Base-by-base conservation (phyloP, 1,140 invertebrate species). In the Metopolophium dirhodum region DNA sequence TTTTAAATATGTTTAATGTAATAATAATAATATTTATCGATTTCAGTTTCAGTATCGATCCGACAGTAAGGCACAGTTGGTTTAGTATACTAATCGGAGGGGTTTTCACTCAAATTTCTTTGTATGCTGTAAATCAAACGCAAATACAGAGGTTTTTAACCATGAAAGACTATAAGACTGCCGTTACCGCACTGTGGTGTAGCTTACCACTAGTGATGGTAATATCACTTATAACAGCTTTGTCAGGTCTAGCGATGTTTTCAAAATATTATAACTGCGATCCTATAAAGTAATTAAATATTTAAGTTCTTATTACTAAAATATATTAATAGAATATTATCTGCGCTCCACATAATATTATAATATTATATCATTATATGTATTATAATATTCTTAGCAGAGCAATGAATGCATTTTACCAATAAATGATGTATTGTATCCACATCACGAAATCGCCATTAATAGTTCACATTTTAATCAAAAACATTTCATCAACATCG, bases 141-240 rank as follows among this genome's bases (percentile, higher is more conserved):
- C 97, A 99, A 96, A 97, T 99, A 2, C 98, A 99, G 95, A 95
- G 98, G 57, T 96, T 98, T 47, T 95, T 98, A 41, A 97, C 98
- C 9, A 96, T 98, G 2, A 97, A 96, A 94, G 95, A 95, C 94
- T 94, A 98, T 35, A 96, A 96, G 92, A 95, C 96, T 6, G 97
- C 97, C 0, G 97, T 96, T 94, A 95, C 94, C 49, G 95, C 97
- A 7, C 94, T 98, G 9, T 97, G 97, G 96, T 94, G 97, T 82
- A 97, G 96, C 94, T 96, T 97, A 96, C 97, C 97, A 8, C 97
- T 98, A 94, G 95, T 98, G 30, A 96, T 96, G 20, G 88, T 96
- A 3, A 95, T 98, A 4, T 97, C 97, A 94, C 90, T 97, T 0
- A 96, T 95, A 94, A 97, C 97, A 45, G 97, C 97, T 88, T 96